Evolutionary conservation across 2,888 invertebrate species (phyloP).

Genomic region (Drosophila mercatorum): DNA sequence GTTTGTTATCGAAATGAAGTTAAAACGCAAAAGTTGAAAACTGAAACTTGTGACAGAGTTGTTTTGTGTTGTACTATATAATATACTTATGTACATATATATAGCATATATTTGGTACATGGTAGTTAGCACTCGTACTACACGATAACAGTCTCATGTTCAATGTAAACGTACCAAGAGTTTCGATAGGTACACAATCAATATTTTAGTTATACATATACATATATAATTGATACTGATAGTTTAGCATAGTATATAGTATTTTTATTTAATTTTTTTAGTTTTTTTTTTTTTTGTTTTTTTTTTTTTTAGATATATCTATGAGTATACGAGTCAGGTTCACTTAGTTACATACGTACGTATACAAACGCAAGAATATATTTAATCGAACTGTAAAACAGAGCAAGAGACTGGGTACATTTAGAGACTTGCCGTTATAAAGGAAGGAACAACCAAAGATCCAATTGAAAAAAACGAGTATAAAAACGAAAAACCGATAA

Average conservation of each 20-base stretch:
- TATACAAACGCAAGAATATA: slow-evolving; percentile 61
- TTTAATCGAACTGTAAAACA: slow-evolving; percentile 62
- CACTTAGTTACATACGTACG: slow-evolving; percentile 67
- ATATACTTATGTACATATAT: slow-evolving; percentile 19
- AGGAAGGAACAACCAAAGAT: slow-evolving; percentile 35
- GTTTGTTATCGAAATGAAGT: slow-evolving; percentile 12
- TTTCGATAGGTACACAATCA: slow-evolving; percentile 38
- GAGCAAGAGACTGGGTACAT: slow-evolving; percentile 64
- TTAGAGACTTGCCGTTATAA: slow-evolving; percentile 59
- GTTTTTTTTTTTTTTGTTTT: background rate
- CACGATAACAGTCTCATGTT: slow-evolving; percentile 32
- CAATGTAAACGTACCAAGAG: slow-evolving; percentile 27
- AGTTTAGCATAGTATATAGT: slow-evolving; percentile 40
- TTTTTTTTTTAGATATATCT: slow-evolving; percentile 36
- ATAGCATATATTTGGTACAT: slow-evolving; percentile 20
- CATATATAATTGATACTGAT: slow-evolving; percentile 43
- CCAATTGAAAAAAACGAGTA: slow-evolving; percentile 7
- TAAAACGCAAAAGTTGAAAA: slow-evolving; percentile 16
- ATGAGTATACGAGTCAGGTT: slow-evolving; percentile 53
- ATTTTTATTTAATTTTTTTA: background rate
- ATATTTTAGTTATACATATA: slow-evolving; percentile 34
- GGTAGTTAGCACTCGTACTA: slow-evolving; percentile 38
- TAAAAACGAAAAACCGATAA: slow-evolving; percentile 19
- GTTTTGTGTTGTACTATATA: slow-evolving; percentile 22
- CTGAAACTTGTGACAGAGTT: slow-evolving; percentile 19